Conservation (phyloP, 2,888 invertebrate species). For the Acholoe squamosa region DNA sequence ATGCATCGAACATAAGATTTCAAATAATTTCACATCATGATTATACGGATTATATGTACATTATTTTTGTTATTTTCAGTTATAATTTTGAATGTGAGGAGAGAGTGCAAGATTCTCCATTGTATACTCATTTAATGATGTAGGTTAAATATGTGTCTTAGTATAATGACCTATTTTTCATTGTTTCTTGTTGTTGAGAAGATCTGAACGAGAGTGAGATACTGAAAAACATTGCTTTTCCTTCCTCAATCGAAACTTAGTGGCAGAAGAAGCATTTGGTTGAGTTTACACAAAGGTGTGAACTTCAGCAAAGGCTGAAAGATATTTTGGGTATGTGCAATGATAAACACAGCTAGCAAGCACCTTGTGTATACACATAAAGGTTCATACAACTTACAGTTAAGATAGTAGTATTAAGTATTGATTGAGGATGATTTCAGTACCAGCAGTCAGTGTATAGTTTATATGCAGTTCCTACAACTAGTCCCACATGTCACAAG, state of each 20-base stretch:
- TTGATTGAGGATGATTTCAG: not conserved
- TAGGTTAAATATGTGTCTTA: not conserved
- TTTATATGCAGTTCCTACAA: not conserved
- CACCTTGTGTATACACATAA: not conserved
- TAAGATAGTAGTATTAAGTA: not conserved
- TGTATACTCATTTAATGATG: conserved; percentile 44
- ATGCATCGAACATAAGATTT: conserved; percentile 30
- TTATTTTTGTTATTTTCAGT: conserved; percentile 50
- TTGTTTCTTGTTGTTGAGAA: conserved; percentile 43
- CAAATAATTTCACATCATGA: conserved; percentile 26
- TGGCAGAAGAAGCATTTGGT: not conserved
- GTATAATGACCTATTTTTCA: not conserved
- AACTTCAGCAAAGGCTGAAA: not conserved
- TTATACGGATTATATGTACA: conserved; percentile 48
- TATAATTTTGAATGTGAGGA: conserved; percentile 49
- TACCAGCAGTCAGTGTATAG: conserved; percentile 21
- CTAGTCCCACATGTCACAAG: conserved; percentile 25
- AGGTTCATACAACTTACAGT: conserved; percentile 1
- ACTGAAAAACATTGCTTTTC: not conserved
- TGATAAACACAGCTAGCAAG: not conserved
- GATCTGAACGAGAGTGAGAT: conserved; percentile 25
- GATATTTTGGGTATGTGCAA: conserved; percentile 28
- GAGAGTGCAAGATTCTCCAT: not conserved
- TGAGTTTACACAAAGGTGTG: not conserved
- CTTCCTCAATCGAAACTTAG: conserved; percentile 20